Percentiles rank a stretch among this genome's conserved stretches.
Conservation (phyloP, 2,797 vertebrate genomes). For the Sarcophilus harrisii region DNA sequence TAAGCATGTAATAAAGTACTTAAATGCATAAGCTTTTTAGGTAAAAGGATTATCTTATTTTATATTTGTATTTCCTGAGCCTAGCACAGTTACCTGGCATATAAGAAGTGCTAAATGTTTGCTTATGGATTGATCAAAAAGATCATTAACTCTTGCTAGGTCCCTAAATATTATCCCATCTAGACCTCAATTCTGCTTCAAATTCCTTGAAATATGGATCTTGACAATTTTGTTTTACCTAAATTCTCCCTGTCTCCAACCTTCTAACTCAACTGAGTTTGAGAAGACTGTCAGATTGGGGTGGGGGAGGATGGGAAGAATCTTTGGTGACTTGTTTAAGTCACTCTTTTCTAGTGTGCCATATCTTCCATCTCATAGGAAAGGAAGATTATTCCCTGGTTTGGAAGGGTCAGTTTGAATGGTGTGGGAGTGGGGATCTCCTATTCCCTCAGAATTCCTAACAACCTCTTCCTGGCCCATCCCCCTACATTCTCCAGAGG, state of each 20-base stretch:
- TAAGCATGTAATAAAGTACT: not conserved
- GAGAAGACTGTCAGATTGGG: not conserved
- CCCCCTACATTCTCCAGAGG: conserved; percentile 71
- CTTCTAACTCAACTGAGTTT: not conserved
- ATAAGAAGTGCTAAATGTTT: not conserved
- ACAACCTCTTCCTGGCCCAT: not conserved
- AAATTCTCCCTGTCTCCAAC: not conserved
- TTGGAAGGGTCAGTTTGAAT: conserved; percentile 5
- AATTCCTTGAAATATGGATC: conserved; percentile 3
- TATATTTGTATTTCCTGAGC: not conserved
- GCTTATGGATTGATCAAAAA: not conserved
- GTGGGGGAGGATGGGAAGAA: not conserved
- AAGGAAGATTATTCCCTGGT: conserved; percentile 5
- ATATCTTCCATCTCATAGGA: not conserved
- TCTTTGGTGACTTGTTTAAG: not conserved
- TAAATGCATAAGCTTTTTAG: not conserved
- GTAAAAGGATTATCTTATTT: not conserved
- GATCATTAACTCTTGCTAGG: not conserved
- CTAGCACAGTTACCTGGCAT: not conserved
- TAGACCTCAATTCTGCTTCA: not conserved
- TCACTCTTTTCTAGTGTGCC: not conserved
- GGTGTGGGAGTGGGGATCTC: not conserved
- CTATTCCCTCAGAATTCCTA: not conserved
- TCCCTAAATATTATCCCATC: conserved; percentile 7
- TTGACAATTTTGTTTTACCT: not conserved